Conservation (phyloP, 2,888 invertebrate genomes). For the Cephus pygmeus region DNA sequence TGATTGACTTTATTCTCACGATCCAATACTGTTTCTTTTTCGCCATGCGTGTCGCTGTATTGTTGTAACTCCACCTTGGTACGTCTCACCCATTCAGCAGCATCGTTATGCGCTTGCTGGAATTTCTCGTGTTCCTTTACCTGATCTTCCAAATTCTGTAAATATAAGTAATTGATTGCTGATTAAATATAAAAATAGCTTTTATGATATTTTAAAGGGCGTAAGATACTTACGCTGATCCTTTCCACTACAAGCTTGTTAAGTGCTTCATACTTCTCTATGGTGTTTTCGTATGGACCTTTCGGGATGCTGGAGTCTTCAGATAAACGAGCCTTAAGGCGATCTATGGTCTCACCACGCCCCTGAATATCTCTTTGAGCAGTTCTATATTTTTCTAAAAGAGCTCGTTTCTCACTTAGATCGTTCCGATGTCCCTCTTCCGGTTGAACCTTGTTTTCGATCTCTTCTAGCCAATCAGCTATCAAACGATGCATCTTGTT, state of each 20-base stretch:
- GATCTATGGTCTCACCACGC: constrained; percentile 82
- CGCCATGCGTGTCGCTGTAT: constrained; percentile 88
- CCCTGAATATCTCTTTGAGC: constrained; percentile 85
- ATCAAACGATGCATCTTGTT: constrained; percentile 85
- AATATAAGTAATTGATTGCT: neutral
- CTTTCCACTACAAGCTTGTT: constrained; percentile 75
- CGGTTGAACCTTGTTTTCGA: constrained; percentile 84
- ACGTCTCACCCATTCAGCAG: constrained; percentile 87
- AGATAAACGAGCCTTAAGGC: constrained; percentile 78
- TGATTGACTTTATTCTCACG: constrained; percentile 81
- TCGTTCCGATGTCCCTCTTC: constrained; percentile 83
- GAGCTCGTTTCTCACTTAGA: constrained; percentile 89
- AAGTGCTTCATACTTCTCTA: constrained; percentile 78
- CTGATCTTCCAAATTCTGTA: constrained; percentile 80
- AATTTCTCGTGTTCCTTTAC: constrained; percentile 90
- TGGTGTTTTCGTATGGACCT: constrained; percentile 76
- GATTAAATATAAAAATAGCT: neutral
- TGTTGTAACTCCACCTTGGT: constrained; percentile 85
- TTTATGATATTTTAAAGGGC: constrained; percentile 19
- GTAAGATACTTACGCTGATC: constrained; percentile 70
- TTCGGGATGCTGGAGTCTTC: constrained; percentile 77
- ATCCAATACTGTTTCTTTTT: constrained; percentile 80
- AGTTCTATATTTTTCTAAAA: constrained; percentile 87
- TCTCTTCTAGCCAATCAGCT: constrained; percentile 88
- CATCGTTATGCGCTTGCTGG: constrained; percentile 83